phyloP scores from a whole-genome alignment of 2,113 vertebrate species.

The Tapirus terrestris region DNA sequence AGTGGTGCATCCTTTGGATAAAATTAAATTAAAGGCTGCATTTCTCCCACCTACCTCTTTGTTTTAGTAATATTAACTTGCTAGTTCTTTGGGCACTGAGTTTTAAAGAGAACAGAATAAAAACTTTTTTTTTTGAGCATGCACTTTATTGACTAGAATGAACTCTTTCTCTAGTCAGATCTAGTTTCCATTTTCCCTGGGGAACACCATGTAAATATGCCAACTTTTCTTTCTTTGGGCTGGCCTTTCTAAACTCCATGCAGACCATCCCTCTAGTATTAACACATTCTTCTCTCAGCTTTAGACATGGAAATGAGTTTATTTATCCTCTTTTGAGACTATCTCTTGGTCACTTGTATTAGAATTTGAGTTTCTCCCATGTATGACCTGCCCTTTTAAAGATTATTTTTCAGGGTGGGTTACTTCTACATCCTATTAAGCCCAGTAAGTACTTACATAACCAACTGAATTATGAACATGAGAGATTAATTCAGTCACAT shows the following conservation, averaged over 20 bases:
- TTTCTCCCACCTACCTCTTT: not conserved
- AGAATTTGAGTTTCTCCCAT: not conserved
- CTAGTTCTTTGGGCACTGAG: not conserved
- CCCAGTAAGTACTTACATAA: not conserved
- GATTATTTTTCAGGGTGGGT: not conserved
- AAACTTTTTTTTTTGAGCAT: not conserved
- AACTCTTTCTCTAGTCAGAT: not conserved
- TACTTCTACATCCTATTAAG: not conserved
- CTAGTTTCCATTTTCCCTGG: not conserved
- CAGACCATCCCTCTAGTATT: not conserved
- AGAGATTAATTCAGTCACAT: constrained; percentile 14
- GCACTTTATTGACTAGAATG: not conserved
- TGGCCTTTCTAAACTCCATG: not conserved
- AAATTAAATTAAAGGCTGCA: not conserved
- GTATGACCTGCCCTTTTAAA: not conserved
- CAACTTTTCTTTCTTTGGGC: not conserved
- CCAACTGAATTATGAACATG: not conserved
- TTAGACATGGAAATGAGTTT: constrained; percentile 18
- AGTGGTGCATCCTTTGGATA: not conserved
- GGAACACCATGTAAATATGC: not conserved
- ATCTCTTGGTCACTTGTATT: not conserved
- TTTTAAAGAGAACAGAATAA: not conserved
- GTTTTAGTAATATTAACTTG: not conserved
- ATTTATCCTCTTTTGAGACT: not conserved
- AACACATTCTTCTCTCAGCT: not conserved